phyloP scores from a whole-genome alignment of 2,797 vertebrate genomes.

The Sebastiscus albofasciatus region DNA sequence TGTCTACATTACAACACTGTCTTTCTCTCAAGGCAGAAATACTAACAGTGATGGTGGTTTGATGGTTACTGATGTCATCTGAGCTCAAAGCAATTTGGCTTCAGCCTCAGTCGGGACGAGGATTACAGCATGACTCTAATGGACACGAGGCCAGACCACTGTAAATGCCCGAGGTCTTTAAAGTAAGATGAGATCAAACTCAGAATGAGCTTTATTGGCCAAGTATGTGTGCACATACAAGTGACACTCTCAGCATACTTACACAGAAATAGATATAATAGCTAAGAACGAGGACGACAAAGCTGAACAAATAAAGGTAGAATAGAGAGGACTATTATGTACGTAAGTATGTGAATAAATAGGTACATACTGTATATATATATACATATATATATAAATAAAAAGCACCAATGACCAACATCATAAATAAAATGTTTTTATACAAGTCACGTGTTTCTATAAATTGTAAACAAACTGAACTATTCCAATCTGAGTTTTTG shows the following conservation, averaged over 20 bases:
- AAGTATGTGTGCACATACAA: not conserved
- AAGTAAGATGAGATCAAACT: not conserved
- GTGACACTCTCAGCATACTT: not conserved
- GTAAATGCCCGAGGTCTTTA: not conserved
- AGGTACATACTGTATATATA: not conserved
- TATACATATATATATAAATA: not conserved
- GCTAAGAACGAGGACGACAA: not conserved
- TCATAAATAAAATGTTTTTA: too few species aligned
- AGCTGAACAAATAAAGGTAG: too few species aligned
- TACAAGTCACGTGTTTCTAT: too few species aligned
- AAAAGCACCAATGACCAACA: not conserved
- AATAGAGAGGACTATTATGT: not conserved
- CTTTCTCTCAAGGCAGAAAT: not conserved
- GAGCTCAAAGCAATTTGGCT: constrained; percentile 57
- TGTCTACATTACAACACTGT: not conserved
- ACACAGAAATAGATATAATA: not conserved
- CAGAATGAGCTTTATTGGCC: not conserved
- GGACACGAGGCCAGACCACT: not conserved
- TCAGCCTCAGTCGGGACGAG: constrained; percentile 38
- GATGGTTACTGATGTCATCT: constrained; percentile 20
- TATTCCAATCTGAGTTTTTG: too few species aligned
- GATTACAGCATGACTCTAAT: constrained; percentile 42
- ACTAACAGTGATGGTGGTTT: not conserved
- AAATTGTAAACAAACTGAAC: too few species aligned
- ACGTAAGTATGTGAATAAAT: not conserved